Evolutionary conservation across 2,113 vertebrate species (phyloP).

Genomic region (Micronycteris hirsuta): DNA sequence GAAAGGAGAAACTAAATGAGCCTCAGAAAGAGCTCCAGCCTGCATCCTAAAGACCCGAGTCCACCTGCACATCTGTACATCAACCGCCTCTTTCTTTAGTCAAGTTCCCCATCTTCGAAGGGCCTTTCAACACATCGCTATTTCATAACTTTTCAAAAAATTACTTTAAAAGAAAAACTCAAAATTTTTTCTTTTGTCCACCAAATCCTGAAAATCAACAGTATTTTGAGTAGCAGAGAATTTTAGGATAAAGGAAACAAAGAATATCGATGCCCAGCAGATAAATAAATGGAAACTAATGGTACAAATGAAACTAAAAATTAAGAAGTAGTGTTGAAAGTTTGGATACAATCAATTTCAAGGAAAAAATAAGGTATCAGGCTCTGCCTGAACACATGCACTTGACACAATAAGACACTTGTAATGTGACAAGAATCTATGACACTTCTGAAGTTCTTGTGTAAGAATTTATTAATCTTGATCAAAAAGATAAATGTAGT

Average conservation of each 20-base stretch:
- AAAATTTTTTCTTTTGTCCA: background rate
- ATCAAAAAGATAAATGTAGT: background rate
- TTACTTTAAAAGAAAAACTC: background rate
- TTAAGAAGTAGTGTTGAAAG: background rate
- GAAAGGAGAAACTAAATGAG: background rate
- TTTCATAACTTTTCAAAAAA: background rate
- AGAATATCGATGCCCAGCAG: background rate
- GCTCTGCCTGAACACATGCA: background rate
- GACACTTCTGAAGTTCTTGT: background rate
- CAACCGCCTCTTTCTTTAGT: background rate
- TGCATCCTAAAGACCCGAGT: background rate
- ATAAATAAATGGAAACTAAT: background rate
- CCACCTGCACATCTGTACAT: background rate
- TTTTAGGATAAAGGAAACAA: background rate
- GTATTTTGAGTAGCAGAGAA: background rate
- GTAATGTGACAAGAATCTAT: background rate
- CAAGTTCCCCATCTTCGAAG: background rate
- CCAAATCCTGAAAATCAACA: conserved; percentile 7
- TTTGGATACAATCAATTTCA: background rate
- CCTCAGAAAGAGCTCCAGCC: background rate
- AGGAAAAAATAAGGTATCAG: background rate
- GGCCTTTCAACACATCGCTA: background rate
- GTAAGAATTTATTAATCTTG: background rate
- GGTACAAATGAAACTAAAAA: background rate
- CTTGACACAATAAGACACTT: background rate